These are phyloP conservation scores for Periplaneta americana DNA, from an alignment of 1,140 invertebrate species.

Conservation along the genomic window DNA sequence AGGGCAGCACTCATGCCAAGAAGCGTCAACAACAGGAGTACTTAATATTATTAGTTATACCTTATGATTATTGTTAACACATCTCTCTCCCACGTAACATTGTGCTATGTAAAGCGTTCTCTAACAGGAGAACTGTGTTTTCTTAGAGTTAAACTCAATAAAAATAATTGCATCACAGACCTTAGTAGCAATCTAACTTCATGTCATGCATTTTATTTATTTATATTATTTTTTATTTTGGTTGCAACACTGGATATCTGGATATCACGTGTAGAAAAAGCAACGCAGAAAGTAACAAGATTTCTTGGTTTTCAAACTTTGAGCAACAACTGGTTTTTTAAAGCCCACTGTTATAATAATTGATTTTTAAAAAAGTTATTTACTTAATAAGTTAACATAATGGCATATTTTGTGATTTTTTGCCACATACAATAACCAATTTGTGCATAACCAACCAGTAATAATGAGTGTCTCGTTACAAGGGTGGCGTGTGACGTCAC, in stretches of 20 bases:
- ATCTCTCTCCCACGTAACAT: conserved; percentile 5
- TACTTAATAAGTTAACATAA: conserved; percentile 6
- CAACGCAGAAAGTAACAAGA: conserved; percentile 6
- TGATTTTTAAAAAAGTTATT: neutral
- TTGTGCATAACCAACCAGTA: conserved; percentile 4
- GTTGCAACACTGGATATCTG: conserved; percentile 7
- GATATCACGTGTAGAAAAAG: conserved; percentile 10
- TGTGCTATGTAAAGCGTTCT: conserved; percentile 1
- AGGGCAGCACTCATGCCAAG: neutral
- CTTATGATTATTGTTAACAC: conserved; percentile 12
- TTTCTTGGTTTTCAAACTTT: conserved; percentile 10
- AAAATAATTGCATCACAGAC: conserved; percentile 1
- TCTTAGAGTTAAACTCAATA: conserved; percentile 1
- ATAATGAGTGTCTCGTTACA: neutral
- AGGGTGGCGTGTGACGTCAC: neutral
- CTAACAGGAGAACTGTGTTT: neutral
- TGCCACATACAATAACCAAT: conserved; percentile 11
- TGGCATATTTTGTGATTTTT: conserved; percentile 4
- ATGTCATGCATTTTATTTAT: conserved; percentile 5
- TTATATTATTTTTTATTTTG: conserved; percentile 3
- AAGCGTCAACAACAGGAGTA: conserved; percentile 13
- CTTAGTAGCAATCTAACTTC: conserved; percentile 4
- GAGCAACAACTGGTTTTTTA: conserved; percentile 10
- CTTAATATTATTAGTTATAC: conserved; percentile 10
- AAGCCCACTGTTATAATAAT: conserved; percentile 5